Base-by-base conservation (phyloP, 2,113 vertebrate genomes). In the Dasyprocta punctata region DNA sequence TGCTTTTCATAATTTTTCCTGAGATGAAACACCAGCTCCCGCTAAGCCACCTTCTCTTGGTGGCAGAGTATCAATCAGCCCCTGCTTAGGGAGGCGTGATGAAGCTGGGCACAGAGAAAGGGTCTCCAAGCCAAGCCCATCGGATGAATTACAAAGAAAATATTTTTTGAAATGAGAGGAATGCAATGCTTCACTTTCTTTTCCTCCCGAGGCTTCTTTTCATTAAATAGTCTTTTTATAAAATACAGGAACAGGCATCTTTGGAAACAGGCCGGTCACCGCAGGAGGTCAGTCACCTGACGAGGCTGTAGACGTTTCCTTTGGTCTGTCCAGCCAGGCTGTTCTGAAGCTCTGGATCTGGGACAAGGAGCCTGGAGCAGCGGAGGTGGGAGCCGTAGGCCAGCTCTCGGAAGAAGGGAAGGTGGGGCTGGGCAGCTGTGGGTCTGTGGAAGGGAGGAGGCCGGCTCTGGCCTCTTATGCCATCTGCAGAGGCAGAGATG, bases 91-190 rank as follows among this genome's bases (percentile, higher is more conserved):
- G 80, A 24, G 63, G 69, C 47, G 71, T 86, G 80, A 61, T 80
- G 87, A 86, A 91, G 94, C 49, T 20, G 85, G 71, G 93, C 89
- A 77, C 60, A n/a, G 63, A 69, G 47, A 61, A 19, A 22, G 33
- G 36, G 69, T 83, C 77, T 92, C 36, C 13, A 14, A 78, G 94
- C 95, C 97, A 96, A 97, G 75, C 4, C 38, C 80, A 78, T 75
- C 86, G 82, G 96, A 96, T 96, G 28, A 0, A 75, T 97, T 97
- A 95, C 97, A 97, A 96, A 95, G 94, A 92, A 98, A 98, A 97
- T 97, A 96, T 93, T 97, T 96, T 97, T 75, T 86, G 88, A 97
- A 93, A 90, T 30, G 22, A 85, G 73, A 95, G 69, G 89, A 97
- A 98, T 97, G 58, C 16, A 67, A 56, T 30, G 81, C 87, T 95